These are phyloP conservation scores for Platygyra sinensis DNA, from an alignment of 64 coral and sea anemone genomes.

Conservation along the genomic window DNA sequence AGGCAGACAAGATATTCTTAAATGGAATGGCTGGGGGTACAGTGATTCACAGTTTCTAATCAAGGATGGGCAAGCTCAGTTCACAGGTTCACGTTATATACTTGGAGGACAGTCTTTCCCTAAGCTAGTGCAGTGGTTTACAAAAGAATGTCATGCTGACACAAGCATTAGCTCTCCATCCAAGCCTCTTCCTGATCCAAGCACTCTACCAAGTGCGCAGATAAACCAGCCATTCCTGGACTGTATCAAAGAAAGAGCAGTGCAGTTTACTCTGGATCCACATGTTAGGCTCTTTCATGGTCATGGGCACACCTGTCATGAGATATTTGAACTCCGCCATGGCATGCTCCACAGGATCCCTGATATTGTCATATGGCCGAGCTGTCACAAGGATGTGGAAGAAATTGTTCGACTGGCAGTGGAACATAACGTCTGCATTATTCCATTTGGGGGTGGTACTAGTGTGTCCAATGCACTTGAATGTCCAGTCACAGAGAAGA, in stretches of 20 bases:
- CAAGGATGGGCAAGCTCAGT: constrained; percentile 63
- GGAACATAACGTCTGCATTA: constrained; percentile 87
- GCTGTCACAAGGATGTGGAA: constrained; percentile 92
- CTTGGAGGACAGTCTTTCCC: constrained; percentile 93
- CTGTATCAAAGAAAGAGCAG: constrained; percentile 40
- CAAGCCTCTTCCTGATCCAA: constrained; percentile 80
- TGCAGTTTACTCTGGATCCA: constrained; percentile 78
- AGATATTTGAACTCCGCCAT: constrained; percentile 94
- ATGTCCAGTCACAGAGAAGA: constrained; percentile 77
- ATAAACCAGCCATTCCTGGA: constrained; percentile 83
- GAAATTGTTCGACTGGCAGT: constrained; percentile 73
- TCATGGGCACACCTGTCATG: constrained; percentile 97
- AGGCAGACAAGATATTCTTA: constrained; percentile 72
- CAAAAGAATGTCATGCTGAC: constrained; percentile 77
- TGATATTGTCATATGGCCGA: constrained; percentile 96
- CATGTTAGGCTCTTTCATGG: constrained; percentile 87
- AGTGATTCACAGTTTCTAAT: constrained; percentile 81
- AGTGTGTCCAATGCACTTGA: constrained; percentile 93
- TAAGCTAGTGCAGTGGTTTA: constrained; percentile 90
- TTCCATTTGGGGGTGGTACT: constrained; percentile 98
- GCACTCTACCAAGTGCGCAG: constrained; percentile 64
- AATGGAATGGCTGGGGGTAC: constrained; percentile 99
- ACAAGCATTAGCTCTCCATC: constrained; percentile 53
- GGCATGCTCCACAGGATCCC: constrained; percentile 85
- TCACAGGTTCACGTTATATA: constrained; percentile 77